Evolutionary conservation across 2,888 invertebrate genomes (phyloP), one percentile per base, ranked within the genome.

Genomic region (Timema podura): DNA sequence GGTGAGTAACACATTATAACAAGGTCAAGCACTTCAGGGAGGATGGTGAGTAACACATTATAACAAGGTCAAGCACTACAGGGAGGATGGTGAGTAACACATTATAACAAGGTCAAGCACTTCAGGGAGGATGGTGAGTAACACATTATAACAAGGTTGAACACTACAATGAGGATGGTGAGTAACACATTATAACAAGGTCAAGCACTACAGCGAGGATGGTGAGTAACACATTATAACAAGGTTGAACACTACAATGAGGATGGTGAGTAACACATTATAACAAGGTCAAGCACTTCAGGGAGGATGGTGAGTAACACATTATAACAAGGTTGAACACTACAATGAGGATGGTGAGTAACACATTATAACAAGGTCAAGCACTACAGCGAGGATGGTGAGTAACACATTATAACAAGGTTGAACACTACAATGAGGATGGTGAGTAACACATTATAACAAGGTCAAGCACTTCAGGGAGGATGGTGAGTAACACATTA

Each of bases 311-410:
- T 70, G 48, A 57, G 64, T 30, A 30, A 30, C 30, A 2, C 30
- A 30, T 30, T 30, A 30, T 30, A 30, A 30, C 30, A 30, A 30
- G 30, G 30, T 30, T 3, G 3, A 2, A 3, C 30, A 30, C 30
- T 30, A 30, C 30, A 30, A 3, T 1, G 30, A 70, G 6, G 70
- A 64, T 49, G 64, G 69, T 13, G 11, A 65, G n/a, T n/a, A n/a
- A n/a, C n/a, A n/a, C n/a, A n/a, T n/a, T n/a, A n/a, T n/a, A 76
- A 77, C 73, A 83, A 83, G 78, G 76, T 79, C 49, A 79, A 81
- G 45, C 79, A 81, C 68, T 83, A 80, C 0, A 15, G 74, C 69
- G 76, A 75, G 70, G 80, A 83, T 77, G 83, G 83, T 70, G 48
- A 57, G 64, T 30, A 30, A 30, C 30, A 2, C 30, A 30, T 30